Evolutionary conservation across 2,113 vertebrate species (phyloP), one percentile per base, ranked within the genome.

Genomic region (Apistogramma diplotaenia): DNA sequence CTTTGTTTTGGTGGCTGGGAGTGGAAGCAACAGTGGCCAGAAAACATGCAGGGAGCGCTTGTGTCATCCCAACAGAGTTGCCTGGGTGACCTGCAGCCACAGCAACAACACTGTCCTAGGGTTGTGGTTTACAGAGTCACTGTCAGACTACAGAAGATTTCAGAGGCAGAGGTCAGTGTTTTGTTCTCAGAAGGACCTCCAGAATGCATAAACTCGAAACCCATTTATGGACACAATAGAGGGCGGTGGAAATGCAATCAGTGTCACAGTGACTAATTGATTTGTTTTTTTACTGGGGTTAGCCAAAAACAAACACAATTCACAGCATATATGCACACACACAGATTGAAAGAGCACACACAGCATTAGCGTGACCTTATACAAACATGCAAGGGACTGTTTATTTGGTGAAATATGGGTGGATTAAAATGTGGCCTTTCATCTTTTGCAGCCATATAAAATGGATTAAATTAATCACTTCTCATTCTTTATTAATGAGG

Each of bases 1-100:
- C 92, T 94, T 94, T 94, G 93, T 93, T 93, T 75, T 56, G 77
- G 88, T 89, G 88, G 72, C 85, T 55, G 59, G 59, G 51, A 23
- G 78, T 49, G 56, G 74, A 86, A 85, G 78, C 87, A 85, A 82
- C 83, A 84, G 79, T 81, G 72, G 79, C 83, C 80, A 79, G 61
- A 56, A 82, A 85, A 74, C 88, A 86, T 78, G 85, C 92, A 79
- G 84, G 79, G 85, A 79, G 76, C 70, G 83, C 85, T 83, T 83
- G 88, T 87, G 82, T 37, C 83, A 81, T 82, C 90, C 90, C 89
- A 81, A 60, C 84, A 82, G 89, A 91, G 80, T 49, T 54, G 78
- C 79, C 76, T 88, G 90, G 76, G 78, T 88, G 91, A 93, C 92
- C 91, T 91, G 86, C 88, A 91, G 79, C 43, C 82, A 77, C 81